Evolutionary conservation across 2,797 vertebrate genomes (phyloP).

Genomic region (Margarornis squamiger): DNA sequence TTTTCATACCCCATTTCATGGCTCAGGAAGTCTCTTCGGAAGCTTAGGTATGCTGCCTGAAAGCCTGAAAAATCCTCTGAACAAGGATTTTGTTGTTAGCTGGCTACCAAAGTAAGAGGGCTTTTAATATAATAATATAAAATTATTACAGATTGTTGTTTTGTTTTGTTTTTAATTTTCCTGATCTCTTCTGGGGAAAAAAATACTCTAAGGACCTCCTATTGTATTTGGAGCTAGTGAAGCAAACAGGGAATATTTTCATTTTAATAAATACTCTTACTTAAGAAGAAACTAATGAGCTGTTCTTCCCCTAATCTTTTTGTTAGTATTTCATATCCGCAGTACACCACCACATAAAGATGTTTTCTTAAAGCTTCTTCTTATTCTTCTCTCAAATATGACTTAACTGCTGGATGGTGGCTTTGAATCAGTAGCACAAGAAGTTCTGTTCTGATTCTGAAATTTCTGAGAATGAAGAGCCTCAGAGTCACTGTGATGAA

Average conservation of each 20-base stretch:
- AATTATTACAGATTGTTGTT: not conserved
- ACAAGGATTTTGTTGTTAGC: not conserved
- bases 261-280: conserved; percentile 19
- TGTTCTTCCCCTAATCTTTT: not conserved
- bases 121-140: not conserved
- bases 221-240: not conserved
- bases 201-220: not conserved
- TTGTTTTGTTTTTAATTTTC: not conserved
- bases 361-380: not conserved
- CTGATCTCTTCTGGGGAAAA: not conserved
- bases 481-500: not conserved
- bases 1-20: conserved; percentile 52
- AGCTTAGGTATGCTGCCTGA: not conserved
- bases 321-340: not conserved
- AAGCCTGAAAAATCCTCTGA: conserved; percentile 1
- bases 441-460: not conserved
- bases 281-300: conserved; percentile 12
- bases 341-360: not conserved
- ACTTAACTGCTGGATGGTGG: not conserved
- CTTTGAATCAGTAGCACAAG: not conserved
- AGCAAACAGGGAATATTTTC: conserved; percentile 1
- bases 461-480: not conserved
- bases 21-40: not conserved
- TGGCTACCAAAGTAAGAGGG: not conserved
- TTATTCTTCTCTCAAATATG: not conserved